Conservation (phyloP, 2,888 invertebrate genomes). For the Tetragonula carbonaria region DNA sequence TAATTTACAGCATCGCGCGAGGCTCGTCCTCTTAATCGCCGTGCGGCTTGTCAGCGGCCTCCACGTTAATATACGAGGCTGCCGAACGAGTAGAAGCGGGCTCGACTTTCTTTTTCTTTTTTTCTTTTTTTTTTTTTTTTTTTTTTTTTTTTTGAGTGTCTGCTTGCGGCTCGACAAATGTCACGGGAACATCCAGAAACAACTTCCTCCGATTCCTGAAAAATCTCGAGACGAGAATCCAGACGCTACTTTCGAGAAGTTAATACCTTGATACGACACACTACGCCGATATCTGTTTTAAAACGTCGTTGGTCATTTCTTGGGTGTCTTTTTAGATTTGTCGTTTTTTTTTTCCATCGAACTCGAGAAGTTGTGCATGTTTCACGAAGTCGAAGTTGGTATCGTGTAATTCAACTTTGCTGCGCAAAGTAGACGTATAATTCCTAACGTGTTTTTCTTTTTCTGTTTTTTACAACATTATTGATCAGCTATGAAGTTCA, state of each 20-base stretch:
- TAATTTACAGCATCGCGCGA: conserved; percentile 72
- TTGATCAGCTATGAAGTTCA: no score
- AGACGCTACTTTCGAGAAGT: not conserved
- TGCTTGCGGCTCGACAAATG: conserved; percentile 70
- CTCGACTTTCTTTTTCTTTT: conserved; percentile 23
- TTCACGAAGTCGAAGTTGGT: no score
- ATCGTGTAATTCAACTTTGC: no score
- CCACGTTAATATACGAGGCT: conserved; percentile 26
- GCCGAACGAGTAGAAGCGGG: conserved; percentile 26
- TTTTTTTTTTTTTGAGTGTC: not conserved
- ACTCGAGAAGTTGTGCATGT: no score
- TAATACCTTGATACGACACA: not conserved
- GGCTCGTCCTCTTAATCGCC: conserved; percentile 69
- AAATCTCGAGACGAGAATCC: not conserved
- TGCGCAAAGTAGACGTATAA: no score
- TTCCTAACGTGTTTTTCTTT: no score
- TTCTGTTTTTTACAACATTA: no score
- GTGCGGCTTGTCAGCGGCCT: conserved; percentile 48
- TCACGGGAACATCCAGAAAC: conserved; percentile 63
- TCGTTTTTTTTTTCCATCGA: no score
- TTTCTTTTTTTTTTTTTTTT: no score
- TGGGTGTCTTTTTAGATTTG: not conserved
- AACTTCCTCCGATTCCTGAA: not conserved
- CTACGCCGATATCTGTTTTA: not conserved
- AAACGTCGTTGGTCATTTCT: not conserved